Base-by-base conservation (phyloP, 1,140 invertebrate species). In the Dryas iulia region DNA sequence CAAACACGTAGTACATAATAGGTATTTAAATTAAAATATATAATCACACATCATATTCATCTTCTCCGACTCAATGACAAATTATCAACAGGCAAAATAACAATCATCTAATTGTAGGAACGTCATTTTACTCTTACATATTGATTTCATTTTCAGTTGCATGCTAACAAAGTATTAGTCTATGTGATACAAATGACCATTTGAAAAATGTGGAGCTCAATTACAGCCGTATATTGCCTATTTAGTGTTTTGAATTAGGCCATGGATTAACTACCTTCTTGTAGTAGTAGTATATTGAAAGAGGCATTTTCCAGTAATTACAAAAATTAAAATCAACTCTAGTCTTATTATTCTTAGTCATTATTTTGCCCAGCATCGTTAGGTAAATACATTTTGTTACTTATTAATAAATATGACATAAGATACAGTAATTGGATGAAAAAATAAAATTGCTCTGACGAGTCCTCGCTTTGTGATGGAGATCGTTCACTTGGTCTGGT, bases 401-500 rank as follows among this genome's bases (percentile, higher is more conserved):
- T 65, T 66, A 71, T 61, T 61, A 39, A 66, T 66, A 74, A 64
- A 57, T 67, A 54, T 71, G 68, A 74, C 65, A 65, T 72, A 74
- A 68, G 53, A 35, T 26, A 33, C 30, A 63, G 57, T 66, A 65
- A 70, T 70, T 65, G 62, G 52, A 58, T 39, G 62, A 57, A 66
- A 73, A 73, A 73, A 66, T 33, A 68, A 69, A 71, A 54, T 57
- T 47, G 57, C 54, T 62, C 62, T 57, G 66, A 53, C 64, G 58
- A 64, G 53, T 53, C 66, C 54, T 30, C 64, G 66, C 62, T 74
- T 72, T 71, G 70, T 71, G 52, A 74, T 70, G 47, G 58, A 71
- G 71, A 72, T 78, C 74, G 73, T 74, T 73, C 76, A 75, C 76
- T 78, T 75, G 59, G 56, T 62, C 23, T 47, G 66, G 59, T 73